Base-by-base conservation (phyloP, 2,888 invertebrate species). In the Mesopsocus fuscifrons region DNA sequence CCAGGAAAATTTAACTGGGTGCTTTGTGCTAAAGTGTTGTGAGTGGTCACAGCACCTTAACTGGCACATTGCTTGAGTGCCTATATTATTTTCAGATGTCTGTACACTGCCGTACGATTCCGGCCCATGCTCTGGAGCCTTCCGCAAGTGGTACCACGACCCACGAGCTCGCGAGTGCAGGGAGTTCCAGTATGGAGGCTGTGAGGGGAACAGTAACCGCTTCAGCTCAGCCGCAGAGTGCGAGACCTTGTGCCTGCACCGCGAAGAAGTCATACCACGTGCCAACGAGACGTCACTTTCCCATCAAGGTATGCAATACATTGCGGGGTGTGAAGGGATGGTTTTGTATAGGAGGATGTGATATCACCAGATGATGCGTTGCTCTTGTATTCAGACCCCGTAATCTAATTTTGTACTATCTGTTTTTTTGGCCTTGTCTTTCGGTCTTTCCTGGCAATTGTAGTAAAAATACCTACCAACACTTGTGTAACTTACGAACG, bases 161-260 rank as follows among this genome's bases (percentile, higher is more conserved):
- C 56, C 59, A 11, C 52, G 53, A 1, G 59, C 63, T 1, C 71
- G 72, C 11, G 59, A 62, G 30, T 91, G 91, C 57, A 64, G 66
- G 42, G 63, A 68, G 48, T 91, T 84, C 60, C 60, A 63, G 2
- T 91, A 80, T 55, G 77, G 85, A 30, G 89, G 89, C 45, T 91
- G 89, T 57, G 70, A 66, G 30, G 89, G 89, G 23, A 84, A 83
- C 52, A 77, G 79, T 41, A 91, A 91, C 60, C 67, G 84, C 43
- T 91, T 91, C 63, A 74, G 74, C 45, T 71, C 71, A 8, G 57
- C 64, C n/a, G 67, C 71, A 21, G 82, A 84, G 56, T 88, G 88
- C 56, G 70, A 78, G 56, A 67, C 72, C 3, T 62, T 78, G 52
- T 88, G 87, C 59, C 57, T 72, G 45, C 65, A 66, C 44, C 67